A percentile compares a stretch with the other conserved stretches of the same genome.
These are phyloP conservation scores for Bradypodion pumilum DNA, from an alignment of 2,797 vertebrate genomes.

Conservation along the genomic window DNA sequence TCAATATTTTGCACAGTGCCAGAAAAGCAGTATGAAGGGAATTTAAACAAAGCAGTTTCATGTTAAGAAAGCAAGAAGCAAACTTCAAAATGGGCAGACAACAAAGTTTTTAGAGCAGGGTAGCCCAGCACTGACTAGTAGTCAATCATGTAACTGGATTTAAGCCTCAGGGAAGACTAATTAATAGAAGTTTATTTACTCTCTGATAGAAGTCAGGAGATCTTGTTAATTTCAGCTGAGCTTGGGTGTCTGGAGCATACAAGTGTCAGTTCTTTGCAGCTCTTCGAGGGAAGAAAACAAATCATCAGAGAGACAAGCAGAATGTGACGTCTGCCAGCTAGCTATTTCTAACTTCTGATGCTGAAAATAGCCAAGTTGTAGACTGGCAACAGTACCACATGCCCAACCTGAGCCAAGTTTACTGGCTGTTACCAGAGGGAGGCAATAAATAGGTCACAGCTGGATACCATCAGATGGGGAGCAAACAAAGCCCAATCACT, in stretches of 20 bases:
- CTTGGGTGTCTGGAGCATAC: neutral
- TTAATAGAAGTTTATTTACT: no score
- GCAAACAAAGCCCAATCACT: neutral
- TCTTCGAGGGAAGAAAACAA: conserved; percentile 5
- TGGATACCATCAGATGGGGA: neutral
- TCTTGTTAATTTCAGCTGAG: neutral
- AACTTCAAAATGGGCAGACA: neutral
- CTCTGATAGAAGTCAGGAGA: no score
- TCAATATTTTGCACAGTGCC: neutral
- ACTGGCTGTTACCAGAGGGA: neutral
- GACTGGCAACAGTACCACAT: neutral
- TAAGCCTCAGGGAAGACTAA: neutral
- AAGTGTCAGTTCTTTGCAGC: neutral
- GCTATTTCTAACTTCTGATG: conserved; percentile 18
- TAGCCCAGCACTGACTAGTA: neutral
- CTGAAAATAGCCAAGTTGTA: conserved; percentile 19
- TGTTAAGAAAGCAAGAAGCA: neutral
- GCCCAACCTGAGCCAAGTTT: conserved; percentile 1
- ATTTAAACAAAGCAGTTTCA: neutral
- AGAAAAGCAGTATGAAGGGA: neutral
- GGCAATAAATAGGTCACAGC: conserved; percentile 27
- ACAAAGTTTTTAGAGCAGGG: neutral
- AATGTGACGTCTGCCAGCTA: conserved; percentile 17
- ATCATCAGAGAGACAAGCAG: neutral
- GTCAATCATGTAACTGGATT: neutral